Base-by-base conservation (phyloP, 1,140 invertebrate genomes). In the Meteorus sp. region DNA sequence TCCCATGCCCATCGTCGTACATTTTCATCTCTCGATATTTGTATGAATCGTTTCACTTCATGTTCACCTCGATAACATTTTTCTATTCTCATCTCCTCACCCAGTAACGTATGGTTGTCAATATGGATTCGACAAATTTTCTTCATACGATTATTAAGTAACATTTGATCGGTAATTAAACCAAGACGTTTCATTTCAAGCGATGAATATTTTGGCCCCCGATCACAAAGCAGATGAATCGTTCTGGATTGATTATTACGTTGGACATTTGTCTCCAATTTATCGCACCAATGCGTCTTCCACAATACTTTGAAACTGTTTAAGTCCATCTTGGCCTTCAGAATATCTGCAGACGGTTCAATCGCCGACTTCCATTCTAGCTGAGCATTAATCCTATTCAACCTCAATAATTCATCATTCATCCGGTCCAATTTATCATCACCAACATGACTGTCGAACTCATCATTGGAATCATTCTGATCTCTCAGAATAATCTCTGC, bases 31-130 rank as follows among this genome's bases (percentile, higher is more conserved):
- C 65, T 69, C 11, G 60, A 67, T 0, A 35, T 67, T 37, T 71
- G 69, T 75, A 84, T 82, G 1, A 83, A 59, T n/a, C 65, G 61
- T 56, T 79, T 78, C 25, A 85, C 60, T 39, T 82, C 78, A 0
- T 81, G 80, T 62, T 84, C 83, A 13, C 75, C 75, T 35, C 68
- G 60, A 22, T 71, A 67, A 63, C 76, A 82, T 33, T 73, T 67
- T 2, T 5, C 9, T 9, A 19, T 19, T 31, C 25, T 7, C 19
- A 55, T 31, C 20, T 60, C 52, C 57, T 56, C 41, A 48, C n/a
- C 39, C n/a, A n/a, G n/a, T n/a, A n/a, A n/a, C n/a, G n/a, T n/a
- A n/a, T n/a, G n/a, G n/a, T n/a, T n/a, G n/a, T n/a, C n/a, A n/a
- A n/a, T n/a, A n/a, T n/a, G n/a, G n/a, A n/a, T n/a, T 52, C 25